phyloP scores from a whole-genome alignment of 2,113 vertebrate genomes.

The Carettochelys insculpta region DNA sequence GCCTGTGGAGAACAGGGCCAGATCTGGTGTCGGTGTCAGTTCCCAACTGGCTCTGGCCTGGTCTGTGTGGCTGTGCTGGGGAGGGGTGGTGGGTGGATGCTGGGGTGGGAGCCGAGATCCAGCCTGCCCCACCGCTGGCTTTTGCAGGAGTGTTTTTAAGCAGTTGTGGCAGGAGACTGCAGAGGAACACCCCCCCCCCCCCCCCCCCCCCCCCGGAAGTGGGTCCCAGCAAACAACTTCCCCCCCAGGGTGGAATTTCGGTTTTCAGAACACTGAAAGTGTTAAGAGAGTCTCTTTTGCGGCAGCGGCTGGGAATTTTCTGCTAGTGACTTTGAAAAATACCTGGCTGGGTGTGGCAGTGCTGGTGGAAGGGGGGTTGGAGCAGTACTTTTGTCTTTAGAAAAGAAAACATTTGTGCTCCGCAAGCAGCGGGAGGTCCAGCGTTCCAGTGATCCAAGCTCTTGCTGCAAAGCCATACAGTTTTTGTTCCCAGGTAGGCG shows the following conservation, averaged over 20 bases:
- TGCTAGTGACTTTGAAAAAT: neutral
- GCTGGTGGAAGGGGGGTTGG: rapidly evolving
- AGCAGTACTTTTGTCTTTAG: neutral
- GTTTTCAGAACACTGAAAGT: no score
- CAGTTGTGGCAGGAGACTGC: constrained; percentile 29
- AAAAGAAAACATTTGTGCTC: rapidly evolving
- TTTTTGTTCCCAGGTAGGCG: neutral
- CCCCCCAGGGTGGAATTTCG: neutral
- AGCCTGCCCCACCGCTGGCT: neutral
- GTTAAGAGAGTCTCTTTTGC: no score
- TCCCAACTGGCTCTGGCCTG: neutral
- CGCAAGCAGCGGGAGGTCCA: neutral
- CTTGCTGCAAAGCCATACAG: neutral
- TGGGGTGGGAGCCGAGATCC: neutral
- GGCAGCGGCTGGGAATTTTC: neutral
- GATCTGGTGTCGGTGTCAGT: neutral
- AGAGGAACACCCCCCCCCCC: constrained; percentile 49
- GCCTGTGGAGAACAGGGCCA: neutral
- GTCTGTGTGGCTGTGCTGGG: neutral
- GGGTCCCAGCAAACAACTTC: constrained; percentile 32
- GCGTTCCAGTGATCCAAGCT: neutral
- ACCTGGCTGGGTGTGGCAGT: neutral
- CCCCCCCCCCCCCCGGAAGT: constrained; percentile 57
- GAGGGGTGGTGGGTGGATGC: neutral
- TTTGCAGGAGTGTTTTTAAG: no score